Evolutionary conservation across 2,113 vertebrate genomes (phyloP).

Genomic region (Sula dactylatra): DNA sequence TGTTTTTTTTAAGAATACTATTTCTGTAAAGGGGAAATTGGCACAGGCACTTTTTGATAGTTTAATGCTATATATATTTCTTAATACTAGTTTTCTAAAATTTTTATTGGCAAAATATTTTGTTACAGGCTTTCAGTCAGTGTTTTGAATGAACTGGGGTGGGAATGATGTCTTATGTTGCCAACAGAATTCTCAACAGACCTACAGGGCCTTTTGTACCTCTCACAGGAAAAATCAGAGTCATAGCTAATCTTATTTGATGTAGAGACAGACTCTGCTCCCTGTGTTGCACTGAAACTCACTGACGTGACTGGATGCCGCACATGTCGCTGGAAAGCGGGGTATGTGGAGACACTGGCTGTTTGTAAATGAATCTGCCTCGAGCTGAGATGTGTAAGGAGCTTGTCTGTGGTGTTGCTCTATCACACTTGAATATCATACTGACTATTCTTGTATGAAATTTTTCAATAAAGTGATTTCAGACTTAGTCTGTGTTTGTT

Average conservation of each 20-base stretch:
- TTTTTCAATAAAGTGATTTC: constrained; percentile 40
- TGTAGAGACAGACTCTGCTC: neutral
- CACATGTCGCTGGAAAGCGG: neutral
- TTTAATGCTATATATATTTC: neutral
- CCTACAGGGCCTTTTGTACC: neutral
- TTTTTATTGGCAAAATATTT: neutral
- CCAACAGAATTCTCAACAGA: neutral
- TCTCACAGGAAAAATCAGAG: neutral
- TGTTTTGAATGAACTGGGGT: neutral
- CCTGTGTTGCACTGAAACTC: neutral
- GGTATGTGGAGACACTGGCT: neutral
- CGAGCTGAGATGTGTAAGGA: neutral
- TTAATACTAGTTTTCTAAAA: neutral
- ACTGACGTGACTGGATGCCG: neutral
- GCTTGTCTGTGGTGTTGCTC: neutral
- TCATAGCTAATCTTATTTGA: neutral
- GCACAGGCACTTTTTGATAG: constrained; percentile 15
- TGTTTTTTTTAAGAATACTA: neutral
- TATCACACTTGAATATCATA: neutral
- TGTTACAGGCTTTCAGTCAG: neutral
- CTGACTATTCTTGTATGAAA: neutral
- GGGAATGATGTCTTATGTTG: neutral
- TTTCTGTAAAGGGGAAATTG: neutral
- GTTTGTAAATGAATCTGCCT: neutral
- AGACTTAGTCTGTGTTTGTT: neutral